phyloP scores from a whole-genome alignment of 2,888 invertebrate species.

The Cheilosia scutellata region DNA sequence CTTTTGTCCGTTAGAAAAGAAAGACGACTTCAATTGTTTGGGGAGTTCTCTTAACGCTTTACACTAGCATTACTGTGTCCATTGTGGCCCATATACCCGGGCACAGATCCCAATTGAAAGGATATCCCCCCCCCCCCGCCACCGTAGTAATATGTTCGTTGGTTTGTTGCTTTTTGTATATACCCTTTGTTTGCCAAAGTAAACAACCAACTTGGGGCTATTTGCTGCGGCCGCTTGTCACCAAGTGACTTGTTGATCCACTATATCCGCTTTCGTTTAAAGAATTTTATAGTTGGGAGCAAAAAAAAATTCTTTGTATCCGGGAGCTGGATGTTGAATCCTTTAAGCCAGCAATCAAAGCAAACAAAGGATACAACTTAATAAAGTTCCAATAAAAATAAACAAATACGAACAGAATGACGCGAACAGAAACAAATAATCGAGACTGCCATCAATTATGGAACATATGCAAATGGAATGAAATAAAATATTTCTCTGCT shows the following conservation, averaged over 20 bases:
- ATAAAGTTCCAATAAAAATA: constrained; percentile 51
- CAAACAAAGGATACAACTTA: constrained; percentile 57
- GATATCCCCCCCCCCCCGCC: constrained; percentile 7
- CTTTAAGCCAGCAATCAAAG: constrained; percentile 60
- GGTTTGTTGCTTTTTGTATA: neutral
- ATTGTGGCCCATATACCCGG: constrained; percentile 5
- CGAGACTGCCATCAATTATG: constrained; percentile 66
- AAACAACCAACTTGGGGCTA: constrained; percentile 53
- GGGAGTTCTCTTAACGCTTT: constrained; percentile 32
- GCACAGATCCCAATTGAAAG: constrained; percentile 26
- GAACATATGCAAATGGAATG: constrained; percentile 69
- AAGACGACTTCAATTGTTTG: constrained; percentile 42
- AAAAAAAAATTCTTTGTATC: neutral
- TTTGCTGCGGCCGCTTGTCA: constrained; percentile 62
- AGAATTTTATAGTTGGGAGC: neutral
- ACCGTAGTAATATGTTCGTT: constrained; percentile 40
- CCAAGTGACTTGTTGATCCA: constrained; percentile 72
- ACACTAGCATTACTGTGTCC: constrained; percentile 20
- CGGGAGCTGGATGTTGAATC: constrained; percentile 25
- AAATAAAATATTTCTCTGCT: constrained; percentile 65
- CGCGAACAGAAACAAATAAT: constrained; percentile 48
- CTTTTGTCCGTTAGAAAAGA: constrained; percentile 31
- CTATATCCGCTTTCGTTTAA: constrained; percentile 42
- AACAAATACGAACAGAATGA: constrained; percentile 11
- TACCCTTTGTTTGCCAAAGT: constrained; percentile 45